These are phyloP conservation scores for Tricholaema leucomelas DNA, from an alignment of 2,113 vertebrate species.

Conservation along the genomic window DNA sequence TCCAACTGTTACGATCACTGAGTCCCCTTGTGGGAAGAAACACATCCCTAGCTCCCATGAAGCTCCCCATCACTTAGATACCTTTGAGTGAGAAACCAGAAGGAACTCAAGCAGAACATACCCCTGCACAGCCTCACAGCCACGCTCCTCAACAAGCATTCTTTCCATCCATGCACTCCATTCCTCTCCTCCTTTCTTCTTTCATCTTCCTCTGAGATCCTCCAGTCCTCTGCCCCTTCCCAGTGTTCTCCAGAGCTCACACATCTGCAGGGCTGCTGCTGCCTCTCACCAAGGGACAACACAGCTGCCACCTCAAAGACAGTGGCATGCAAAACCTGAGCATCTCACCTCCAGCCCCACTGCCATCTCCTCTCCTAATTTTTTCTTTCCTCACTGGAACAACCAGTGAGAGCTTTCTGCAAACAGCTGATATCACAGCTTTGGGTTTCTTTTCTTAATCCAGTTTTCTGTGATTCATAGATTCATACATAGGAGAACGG, in stretches of 20 bases:
- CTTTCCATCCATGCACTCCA: neutral
- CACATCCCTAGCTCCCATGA: neutral
- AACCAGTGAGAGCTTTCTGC: neutral
- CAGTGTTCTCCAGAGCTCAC: neutral
- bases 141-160: accelerated
- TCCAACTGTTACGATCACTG: neutral
- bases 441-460: neutral
- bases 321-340: neutral
- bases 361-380: neutral
- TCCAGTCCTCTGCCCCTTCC: neutral
- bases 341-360: neutral
- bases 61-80: neutral
- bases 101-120: neutral
- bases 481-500: neutral
- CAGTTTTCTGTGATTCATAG: accelerated
- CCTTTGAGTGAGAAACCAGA: neutral
- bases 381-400: neutral
- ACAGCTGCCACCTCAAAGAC: neutral
- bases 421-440: neutral
- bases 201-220: neutral
- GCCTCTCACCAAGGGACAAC: neutral
- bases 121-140: neutral
- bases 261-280: neutral
- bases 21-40: neutral
- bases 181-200: neutral